Percentiles rank a stretch among this genome's conserved stretches.
Conservation (phyloP, 2,113 vertebrate species). For the Leiothrix lutea region DNA sequence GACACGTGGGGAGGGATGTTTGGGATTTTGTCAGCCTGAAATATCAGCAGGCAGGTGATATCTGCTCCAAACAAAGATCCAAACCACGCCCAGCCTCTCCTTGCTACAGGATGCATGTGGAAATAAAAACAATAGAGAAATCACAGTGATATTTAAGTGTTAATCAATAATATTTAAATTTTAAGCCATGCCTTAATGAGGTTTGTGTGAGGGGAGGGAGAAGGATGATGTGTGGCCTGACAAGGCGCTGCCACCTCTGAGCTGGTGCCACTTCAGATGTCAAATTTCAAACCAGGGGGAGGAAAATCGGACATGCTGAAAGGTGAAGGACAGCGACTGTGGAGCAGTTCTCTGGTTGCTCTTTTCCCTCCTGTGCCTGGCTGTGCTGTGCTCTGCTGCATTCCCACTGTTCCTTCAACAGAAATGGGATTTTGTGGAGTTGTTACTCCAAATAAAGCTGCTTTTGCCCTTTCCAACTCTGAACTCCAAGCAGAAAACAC, state of each 20-base stretch:
- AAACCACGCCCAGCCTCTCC: neutral
- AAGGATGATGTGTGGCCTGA: neutral
- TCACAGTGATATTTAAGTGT: neutral
- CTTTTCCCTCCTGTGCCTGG: neutral
- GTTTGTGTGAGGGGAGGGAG: neutral
- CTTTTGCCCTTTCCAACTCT: neutral
- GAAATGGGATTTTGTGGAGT: conserved; percentile 2
- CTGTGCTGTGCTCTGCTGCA: neutral
- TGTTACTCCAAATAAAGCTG: conserved; percentile 22
- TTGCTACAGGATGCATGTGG: fast-evolving
- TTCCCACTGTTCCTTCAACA: neutral
- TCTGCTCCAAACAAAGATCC: neutral
- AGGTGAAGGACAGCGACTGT: neutral
- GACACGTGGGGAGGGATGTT: fast-evolving
- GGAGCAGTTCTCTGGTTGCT: no score
- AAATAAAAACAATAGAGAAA: neutral
- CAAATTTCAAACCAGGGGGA: neutral
- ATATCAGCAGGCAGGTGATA: neutral
- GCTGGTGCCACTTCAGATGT: neutral
- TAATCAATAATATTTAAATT: neutral
- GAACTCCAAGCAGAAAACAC: neutral
- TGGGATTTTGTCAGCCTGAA: neutral
- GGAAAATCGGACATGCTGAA: neutral
- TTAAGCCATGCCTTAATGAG: neutral
- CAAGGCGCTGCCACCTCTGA: neutral